phyloP scores from a whole-genome alignment of 2,113 vertebrate genomes.

The Eulacestoma nigropectus region DNA sequence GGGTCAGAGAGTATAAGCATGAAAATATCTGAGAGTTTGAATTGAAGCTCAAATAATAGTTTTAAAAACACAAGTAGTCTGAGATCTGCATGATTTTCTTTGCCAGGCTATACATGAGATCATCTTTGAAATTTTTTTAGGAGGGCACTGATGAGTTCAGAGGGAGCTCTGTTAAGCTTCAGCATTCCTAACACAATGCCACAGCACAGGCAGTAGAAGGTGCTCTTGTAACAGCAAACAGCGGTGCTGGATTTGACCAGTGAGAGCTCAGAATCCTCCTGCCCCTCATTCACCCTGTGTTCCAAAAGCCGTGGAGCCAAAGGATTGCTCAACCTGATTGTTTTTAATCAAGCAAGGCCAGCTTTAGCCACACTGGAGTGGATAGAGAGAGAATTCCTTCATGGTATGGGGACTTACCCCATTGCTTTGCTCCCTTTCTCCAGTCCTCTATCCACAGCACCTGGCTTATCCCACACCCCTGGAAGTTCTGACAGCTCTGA shows the following conservation, averaged over 20 bases:
- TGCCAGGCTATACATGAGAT: not conserved
- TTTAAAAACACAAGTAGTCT: not conserved
- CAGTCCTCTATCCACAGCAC: not conserved
- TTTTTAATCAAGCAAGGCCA: slow-evolving; percentile 12
- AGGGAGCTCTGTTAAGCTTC: not conserved
- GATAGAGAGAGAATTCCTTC: not conserved
- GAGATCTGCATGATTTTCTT: not conserved
- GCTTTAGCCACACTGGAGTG: not conserved
- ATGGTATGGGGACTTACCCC: accelerated
- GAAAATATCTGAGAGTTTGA: not conserved
- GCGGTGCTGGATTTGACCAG: not conserved
- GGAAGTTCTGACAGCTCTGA: not conserved
- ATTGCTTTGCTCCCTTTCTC: not conserved
- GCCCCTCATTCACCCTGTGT: not conserved
- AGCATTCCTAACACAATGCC: not conserved
- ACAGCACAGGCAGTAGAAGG: slow-evolving; percentile 34
- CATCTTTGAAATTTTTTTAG: not conserved
- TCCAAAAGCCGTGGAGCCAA: slow-evolving; percentile 22
- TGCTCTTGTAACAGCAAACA: slow-evolving; percentile 25
- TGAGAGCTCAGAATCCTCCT: not conserved
- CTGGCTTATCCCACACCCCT: not conserved
- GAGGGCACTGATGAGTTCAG: not conserved
- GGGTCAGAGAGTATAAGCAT: not conserved
- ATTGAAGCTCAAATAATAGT: not conserved
- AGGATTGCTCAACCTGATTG: slow-evolving; percentile 19